Conservation (phyloP, 2,797 vertebrate species). For the Neopelma chrysocephalum region DNA sequence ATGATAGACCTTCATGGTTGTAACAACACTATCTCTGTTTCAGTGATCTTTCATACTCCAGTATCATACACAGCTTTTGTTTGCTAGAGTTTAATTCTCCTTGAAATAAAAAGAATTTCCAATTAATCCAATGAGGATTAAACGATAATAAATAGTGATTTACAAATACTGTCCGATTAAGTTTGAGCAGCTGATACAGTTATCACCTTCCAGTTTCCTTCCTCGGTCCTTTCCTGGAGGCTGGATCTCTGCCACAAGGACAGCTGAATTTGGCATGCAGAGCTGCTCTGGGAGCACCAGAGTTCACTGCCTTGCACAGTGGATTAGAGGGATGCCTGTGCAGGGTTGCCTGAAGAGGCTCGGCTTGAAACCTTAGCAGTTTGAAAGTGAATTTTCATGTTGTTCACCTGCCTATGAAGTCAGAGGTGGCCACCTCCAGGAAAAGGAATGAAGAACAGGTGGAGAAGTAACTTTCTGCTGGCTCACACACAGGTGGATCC, state of each 20-base stretch:
- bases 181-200: background rate
- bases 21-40: background rate
- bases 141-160: background rate
- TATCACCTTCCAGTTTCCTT: background rate
- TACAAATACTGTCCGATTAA: background rate
- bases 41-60: background rate
- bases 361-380: background rate
- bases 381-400: background rate
- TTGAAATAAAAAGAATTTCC: background rate
- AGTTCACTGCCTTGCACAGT: background rate
- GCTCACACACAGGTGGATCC: background rate
- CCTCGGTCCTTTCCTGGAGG: background rate
- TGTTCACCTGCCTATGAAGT: background rate
- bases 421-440: background rate
- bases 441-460: background rate
- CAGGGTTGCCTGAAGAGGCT: background rate
- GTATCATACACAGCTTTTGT: background rate
- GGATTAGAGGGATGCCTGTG: accelerated
- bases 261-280: background rate
- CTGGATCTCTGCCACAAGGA: background rate
- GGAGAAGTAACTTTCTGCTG: background rate
- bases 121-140: background rate
- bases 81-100: background rate
- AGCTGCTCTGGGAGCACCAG: background rate
- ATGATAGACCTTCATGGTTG: background rate